Evolutionary conservation across 30 jellyfish, hydroid and myxozoan species (phyloP).

Genomic region (Aurelia coerulea): DNA sequence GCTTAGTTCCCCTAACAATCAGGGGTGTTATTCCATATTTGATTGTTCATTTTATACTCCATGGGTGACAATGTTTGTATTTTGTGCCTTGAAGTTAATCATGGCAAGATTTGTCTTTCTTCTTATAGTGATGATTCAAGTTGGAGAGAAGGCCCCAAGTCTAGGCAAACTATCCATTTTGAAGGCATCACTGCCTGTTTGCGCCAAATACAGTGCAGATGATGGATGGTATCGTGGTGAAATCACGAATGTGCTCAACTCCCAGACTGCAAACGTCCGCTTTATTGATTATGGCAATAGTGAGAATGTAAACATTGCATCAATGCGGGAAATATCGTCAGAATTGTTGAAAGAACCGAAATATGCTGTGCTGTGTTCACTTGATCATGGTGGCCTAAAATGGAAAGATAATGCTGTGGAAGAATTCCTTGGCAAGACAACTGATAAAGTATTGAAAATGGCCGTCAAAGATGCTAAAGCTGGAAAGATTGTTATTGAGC

Average conservation of each 20-base stretch:
- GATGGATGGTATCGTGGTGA: conserved; percentile 79
- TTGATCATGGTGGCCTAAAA: conserved; percentile 15
- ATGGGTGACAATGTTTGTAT: too few species aligned
- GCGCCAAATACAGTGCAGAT: conserved; percentile 64
- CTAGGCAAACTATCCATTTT: conserved; percentile 9
- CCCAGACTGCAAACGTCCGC: conserved; percentile 32
- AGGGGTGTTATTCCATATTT: too few species aligned
- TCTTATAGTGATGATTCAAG: conserved; percentile 23
- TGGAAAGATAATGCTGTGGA: conserved; percentile 63
- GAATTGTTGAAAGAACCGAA: conserved; percentile 43
- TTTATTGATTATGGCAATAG: conserved; percentile 78
- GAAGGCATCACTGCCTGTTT: conserved; percentile 9
- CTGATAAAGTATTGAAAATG: conserved; percentile 70
- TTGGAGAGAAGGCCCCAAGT: not conserved
- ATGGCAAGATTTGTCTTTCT: too few species aligned
- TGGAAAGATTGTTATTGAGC: conserved; percentile 47
- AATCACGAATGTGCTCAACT: conserved; percentile 3
- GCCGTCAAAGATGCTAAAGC: conserved; percentile 40
- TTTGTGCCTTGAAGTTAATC: too few species aligned
- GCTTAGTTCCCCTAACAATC: too few species aligned
- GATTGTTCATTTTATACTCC: too few species aligned
- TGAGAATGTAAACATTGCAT: conserved; percentile 12
- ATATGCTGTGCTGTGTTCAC: conserved; percentile 42
- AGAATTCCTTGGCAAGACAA: conserved; percentile 43
- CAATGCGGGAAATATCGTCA: conserved; percentile 24